These are phyloP conservation scores for Athene cunicularia DNA, from an alignment of 2,113 vertebrate species.

Conservation along the genomic window DNA sequence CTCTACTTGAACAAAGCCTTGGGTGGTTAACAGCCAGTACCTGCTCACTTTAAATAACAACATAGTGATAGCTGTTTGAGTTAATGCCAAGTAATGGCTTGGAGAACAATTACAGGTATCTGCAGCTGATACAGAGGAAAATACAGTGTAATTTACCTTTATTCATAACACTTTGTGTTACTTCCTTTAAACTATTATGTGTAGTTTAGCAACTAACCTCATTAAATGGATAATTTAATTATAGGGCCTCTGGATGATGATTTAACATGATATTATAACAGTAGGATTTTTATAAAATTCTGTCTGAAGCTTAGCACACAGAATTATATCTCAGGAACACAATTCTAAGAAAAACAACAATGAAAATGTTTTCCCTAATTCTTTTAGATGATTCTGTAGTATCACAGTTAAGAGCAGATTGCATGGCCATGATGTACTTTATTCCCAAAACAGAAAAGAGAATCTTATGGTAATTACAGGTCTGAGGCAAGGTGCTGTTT, in stretches of 20 bases:
- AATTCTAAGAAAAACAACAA: neutral
- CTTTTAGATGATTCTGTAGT: neutral
- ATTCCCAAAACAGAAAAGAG: neutral
- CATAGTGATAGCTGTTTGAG: neutral
- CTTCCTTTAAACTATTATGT: neutral
- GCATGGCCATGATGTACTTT: accelerated
- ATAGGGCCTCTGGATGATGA: neutral
- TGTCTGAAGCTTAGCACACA: neutral
- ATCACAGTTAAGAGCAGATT: neutral
- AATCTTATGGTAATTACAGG: neutral
- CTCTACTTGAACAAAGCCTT: neutral
- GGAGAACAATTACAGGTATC: neutral
- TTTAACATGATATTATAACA: neutral
- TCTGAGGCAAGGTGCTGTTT: neutral
- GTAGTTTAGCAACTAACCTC: neutral
- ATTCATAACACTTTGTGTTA: neutral
- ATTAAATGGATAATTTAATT: conserved; percentile 6
- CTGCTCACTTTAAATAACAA: neutral
- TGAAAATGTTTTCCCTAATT: neutral
- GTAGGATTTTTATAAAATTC: neutral
- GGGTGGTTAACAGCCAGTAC: neutral
- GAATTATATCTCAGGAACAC: neutral
- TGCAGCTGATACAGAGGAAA: neutral
- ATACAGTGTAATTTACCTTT: neutral
- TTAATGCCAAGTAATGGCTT: neutral